Evolutionary conservation across 2,113 vertebrate genomes (phyloP).

Genomic region (Poeciliopsis prolifica): DNA sequence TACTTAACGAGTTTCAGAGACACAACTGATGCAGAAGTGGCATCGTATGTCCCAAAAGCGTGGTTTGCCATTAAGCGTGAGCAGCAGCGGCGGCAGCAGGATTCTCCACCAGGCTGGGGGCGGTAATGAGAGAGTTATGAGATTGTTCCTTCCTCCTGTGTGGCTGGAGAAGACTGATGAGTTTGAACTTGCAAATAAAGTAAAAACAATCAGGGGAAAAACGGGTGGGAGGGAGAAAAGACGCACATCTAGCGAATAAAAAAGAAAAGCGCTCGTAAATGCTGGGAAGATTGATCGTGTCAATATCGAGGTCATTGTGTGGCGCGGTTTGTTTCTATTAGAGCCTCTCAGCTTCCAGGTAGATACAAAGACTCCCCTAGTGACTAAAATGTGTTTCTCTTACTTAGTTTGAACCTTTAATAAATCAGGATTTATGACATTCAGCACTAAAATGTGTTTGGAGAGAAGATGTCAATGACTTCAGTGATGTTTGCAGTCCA

Average conservation of each 20-base stretch:
- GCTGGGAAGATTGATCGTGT: conserved; percentile 70
- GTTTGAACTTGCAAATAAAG: conserved; percentile 76
- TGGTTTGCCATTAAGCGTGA: conserved; percentile 38
- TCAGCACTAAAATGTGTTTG: conserved; percentile 5
- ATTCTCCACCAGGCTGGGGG: conserved; percentile 57
- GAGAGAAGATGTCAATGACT: not conserved
- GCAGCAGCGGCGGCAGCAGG: conserved; percentile 8
- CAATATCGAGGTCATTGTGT: conserved; percentile 64
- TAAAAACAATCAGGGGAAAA: conserved; percentile 61
- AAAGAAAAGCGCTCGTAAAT: conserved; percentile 44
- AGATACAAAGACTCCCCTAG: not conserved
- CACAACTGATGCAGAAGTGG: conserved; percentile 42
- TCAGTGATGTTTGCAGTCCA: not conserved
- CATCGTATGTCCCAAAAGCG: conserved; percentile 60
- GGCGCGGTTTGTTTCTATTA: conserved; percentile 27
- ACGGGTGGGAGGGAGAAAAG: conserved; percentile 23
- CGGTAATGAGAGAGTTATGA: conserved; percentile 82
- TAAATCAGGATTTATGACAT: conserved; percentile 1
- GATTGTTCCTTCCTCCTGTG: conserved; percentile 31
- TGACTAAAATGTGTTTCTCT: conserved; percentile 10
- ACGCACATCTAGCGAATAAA: conserved; percentile 34
- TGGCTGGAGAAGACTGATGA: conserved; percentile 71
- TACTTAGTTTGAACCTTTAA: not conserved
- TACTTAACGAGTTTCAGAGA: conserved; percentile 49
- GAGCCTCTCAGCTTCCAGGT: conserved; percentile 8